Conservation (phyloP, 2,888 invertebrate species). For the Lasioglossum oenotherae region DNA sequence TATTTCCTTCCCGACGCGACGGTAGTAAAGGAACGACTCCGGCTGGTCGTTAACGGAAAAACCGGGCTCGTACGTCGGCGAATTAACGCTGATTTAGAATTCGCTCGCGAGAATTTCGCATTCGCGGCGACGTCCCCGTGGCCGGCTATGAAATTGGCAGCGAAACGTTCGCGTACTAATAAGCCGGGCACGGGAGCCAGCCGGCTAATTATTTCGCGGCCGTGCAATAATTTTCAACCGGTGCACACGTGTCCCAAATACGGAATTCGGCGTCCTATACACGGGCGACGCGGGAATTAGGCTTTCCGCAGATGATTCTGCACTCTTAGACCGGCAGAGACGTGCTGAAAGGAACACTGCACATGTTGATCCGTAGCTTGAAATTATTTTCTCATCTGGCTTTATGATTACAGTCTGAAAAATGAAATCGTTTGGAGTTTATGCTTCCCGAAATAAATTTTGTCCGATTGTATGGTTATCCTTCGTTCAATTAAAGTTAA, state of each 20-base stretch:
- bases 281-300: not conserved
- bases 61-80: conserved; percentile 6
- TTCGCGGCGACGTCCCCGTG: conserved; percentile 13
- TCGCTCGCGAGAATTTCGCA: conserved; percentile 12
- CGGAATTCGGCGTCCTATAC: not conserved
- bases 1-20: not conserved
- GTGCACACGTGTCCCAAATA: conserved; percentile 41
- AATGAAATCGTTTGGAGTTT: too few relatives aligned
- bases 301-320: not conserved
- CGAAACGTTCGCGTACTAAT: conserved; percentile 44
- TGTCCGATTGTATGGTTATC: too few relatives aligned
- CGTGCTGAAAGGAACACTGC: not conserved
- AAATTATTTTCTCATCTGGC: not conserved
- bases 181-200: conserved; percentile 30
- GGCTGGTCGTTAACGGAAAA: conserved; percentile 20
- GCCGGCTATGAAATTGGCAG: conserved; percentile 40
- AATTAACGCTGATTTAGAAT: conserved; percentile 34
- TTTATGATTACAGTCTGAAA: not conserved
- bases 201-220: conserved; percentile 50
- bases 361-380: not conserved
- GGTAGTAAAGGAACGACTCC: not conserved
- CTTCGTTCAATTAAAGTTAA: not conserved
- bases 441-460: not conserved
- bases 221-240: conserved; percentile 30
- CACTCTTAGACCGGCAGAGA: not conserved